A percentile compares a stretch with the other conserved stretches of the same genome.
Conservation (phyloP, 2,797 vertebrate genomes). For the Sebastes glaucus region DNA sequence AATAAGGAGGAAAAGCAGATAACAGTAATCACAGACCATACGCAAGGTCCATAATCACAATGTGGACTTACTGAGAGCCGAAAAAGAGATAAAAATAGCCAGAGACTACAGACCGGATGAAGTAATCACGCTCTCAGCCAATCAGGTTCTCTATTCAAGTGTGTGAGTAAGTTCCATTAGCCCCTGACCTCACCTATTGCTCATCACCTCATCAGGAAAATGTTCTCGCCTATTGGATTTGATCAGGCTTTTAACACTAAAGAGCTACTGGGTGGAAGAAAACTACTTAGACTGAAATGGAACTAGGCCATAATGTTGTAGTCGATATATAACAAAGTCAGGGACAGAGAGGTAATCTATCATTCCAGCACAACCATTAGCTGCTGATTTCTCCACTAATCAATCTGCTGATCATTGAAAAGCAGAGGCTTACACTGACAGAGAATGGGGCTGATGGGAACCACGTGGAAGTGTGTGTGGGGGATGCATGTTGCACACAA, state of each 20-base stretch:
- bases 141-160: conserved; percentile 39
- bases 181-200: conserved; percentile 67
- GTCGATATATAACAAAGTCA: conserved; percentile 61
- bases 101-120: conserved; percentile 10
- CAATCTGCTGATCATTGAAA: conserved; percentile 57
- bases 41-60: conserved; percentile 13
- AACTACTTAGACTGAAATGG: conserved; percentile 62
- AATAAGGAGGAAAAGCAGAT: conserved; percentile 33
- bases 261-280: conserved; percentile 49
- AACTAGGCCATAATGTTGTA: conserved; percentile 70
- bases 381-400: conserved; percentile 58
- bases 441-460: conserved; percentile 18
- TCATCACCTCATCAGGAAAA: conserved; percentile 66
- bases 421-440: conserved; percentile 24
- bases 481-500: conserved; percentile 7
- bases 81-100: neutral
- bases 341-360: conserved; percentile 58
- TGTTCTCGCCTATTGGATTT: conserved; percentile 59
- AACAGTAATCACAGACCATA: conserved; percentile 21
- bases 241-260: conserved; percentile 64
- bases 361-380: conserved; percentile 61
- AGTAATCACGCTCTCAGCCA: conserved; percentile 45
- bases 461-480: neutral
- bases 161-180: conserved; percentile 62
- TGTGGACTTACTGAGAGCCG: neutral